Evolutionary conservation across 2,113 vertebrate species (phyloP).

Genomic region (Ailuropoda melanoleuca): DNA sequence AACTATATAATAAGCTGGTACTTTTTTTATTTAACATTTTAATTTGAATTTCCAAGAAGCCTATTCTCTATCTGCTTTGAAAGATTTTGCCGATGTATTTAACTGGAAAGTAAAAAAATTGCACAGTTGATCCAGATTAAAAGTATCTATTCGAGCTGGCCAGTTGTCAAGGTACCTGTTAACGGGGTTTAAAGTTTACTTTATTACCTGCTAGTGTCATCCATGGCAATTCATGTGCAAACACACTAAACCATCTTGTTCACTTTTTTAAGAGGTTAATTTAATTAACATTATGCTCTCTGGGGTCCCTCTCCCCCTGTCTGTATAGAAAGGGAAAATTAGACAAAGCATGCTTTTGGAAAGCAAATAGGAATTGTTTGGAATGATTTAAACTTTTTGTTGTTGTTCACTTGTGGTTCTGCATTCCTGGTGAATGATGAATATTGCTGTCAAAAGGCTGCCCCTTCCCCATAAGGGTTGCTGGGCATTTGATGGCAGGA

Average conservation of each 20-base stretch:
- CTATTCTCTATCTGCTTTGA: slow-evolving; percentile 52
- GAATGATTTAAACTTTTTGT: slow-evolving; percentile 56
- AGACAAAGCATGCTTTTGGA: slow-evolving; percentile 69
- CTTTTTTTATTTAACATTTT: slow-evolving; percentile 73
- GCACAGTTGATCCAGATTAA: slow-evolving; percentile 38
- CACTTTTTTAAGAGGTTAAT: slow-evolving; percentile 55
- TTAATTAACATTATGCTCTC: slow-evolving; percentile 41
- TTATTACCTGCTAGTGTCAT: slow-evolving; percentile 30
- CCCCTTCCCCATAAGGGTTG: background rate
- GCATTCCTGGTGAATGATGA: slow-evolving; percentile 71
- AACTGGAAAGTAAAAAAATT: slow-evolving; percentile 46
- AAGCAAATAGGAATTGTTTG: slow-evolving; percentile 61
- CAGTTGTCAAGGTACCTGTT: background rate
- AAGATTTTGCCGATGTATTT: slow-evolving; percentile 59
- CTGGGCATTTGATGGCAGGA: slow-evolving; percentile 50
- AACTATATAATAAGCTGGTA: slow-evolving; percentile 57
- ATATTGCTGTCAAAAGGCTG: slow-evolving; percentile 38
- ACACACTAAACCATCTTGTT: slow-evolving; percentile 45
- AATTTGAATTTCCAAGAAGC: slow-evolving; percentile 63
- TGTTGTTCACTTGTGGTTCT: slow-evolving; percentile 53
- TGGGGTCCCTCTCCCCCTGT: slow-evolving; percentile 22
- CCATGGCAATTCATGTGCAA: background rate
- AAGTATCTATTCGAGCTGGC: slow-evolving; percentile 34
- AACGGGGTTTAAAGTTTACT: slow-evolving; percentile 44
- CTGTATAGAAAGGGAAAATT: slow-evolving; percentile 50